Base-by-base conservation (phyloP, 1,140 invertebrate genomes). In the Delia radicum region DNA sequence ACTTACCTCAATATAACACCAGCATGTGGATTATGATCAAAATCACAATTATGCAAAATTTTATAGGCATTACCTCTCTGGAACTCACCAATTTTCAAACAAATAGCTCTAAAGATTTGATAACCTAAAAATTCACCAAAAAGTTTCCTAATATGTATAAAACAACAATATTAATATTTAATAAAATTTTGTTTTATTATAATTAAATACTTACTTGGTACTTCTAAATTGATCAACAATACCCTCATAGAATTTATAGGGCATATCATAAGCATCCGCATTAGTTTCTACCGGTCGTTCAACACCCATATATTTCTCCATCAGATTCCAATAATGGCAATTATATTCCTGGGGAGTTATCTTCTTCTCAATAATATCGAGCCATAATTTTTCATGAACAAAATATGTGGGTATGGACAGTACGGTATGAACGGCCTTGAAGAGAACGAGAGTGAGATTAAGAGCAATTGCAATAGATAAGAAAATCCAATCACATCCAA, bases 261-360 rank as follows among this genome's bases (percentile, higher is more conserved):
- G 74, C 75, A 79, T 91, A 85, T 96, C 94, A 69, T 82, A 96
- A 94, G 81, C 95, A 92, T 2, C 91, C 88, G 81, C 94, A 89
- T 78, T 93, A 87, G 75, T 90, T 88, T 75, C 10, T 0, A 91
- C 88, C 0, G 94, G 93, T 6, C 94, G 91, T 79, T 91, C 90
- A 1, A 96, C 85, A 2, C 94, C 94, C 87, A 95, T 94, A 72
- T 92, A 90, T 29, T 90, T 87, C 78, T 93, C 89, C 69, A 92
- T 83, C 2, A 92, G 80, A 75, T 89, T 85, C 91, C 91, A 93
- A 87, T 91, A 96, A 74, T 92, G 88, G 73, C 91, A 92, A 81
- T 95, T 95, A 79, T 93, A 93, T 46, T 92, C 87, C 3, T 92
- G 90, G 0, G 89, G 84, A 0, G 86, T 86, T 0, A 91, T 91